Conservation (phyloP, 2,888 invertebrate species). For the Nemotelus nigrinus region DNA sequence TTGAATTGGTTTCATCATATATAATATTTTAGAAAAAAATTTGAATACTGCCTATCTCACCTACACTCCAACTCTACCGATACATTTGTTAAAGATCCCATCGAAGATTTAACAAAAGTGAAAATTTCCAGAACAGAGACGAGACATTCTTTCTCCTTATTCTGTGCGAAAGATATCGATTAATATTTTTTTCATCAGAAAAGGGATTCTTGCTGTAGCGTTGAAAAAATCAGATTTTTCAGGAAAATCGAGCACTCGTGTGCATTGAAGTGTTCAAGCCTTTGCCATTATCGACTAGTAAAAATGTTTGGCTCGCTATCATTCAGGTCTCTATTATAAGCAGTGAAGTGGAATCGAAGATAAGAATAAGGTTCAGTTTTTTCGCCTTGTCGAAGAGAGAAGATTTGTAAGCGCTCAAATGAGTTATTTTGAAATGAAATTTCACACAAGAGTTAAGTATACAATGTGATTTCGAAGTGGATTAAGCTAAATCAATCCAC, state of each 20-base stretch:
- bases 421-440: not conserved
- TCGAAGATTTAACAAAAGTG: not conserved
- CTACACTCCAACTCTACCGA: not conserved
- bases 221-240: not conserved
- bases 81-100: not conserved
- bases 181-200: slow-evolving; percentile 14
- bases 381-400: not conserved
- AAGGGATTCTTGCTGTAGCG: slow-evolving; percentile 37
- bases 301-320: slow-evolving; percentile 18
- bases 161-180: slow-evolving; percentile 22
- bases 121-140: slow-evolving; percentile 11
- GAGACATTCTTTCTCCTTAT: not conserved
- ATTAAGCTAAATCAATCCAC: too few species aligned
- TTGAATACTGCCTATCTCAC: too few species aligned
- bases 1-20: too few species aligned
- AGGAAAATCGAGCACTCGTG: slow-evolving; percentile 51
- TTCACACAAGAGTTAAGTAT: too few species aligned
- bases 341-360: slow-evolving; percentile 32
- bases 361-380: not conserved
- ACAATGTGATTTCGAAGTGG: too few species aligned
- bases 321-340: not conserved
- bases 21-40: too few species aligned
- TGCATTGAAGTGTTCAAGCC: slow-evolving; percentile 53
- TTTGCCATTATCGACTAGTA: slow-evolving; percentile 26
- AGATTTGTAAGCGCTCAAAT: not conserved